A percentile compares a stretch with the other conserved stretches of the same genome.
Evolutionary conservation across 1,140 invertebrate species (phyloP).

Genomic region (Leucophenga varia): DNA sequence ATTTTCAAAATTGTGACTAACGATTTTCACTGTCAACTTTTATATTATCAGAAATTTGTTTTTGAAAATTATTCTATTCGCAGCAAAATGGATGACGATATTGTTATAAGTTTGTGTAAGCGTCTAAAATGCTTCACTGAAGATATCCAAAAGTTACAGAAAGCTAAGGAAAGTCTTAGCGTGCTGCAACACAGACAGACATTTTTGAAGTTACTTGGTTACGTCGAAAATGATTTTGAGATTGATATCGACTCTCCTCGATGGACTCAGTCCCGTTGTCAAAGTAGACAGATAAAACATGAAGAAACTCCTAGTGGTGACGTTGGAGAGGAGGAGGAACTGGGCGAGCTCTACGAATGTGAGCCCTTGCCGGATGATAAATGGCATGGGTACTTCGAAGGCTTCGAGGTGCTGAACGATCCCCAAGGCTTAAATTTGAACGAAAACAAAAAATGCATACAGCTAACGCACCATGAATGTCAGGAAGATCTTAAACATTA

Average conservation of each 20-base stretch:
- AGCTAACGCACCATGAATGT: slow-evolving; percentile 10
- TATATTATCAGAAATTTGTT: no score
- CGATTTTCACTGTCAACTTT: no score
- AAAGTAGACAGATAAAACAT: background rate
- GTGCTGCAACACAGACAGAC: slow-evolving; percentile 22
- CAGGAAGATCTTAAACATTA: slow-evolving; percentile 17
- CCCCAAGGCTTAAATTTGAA: slow-evolving; percentile 14
- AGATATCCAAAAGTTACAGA: slow-evolving; percentile 30
- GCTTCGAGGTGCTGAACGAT: slow-evolving; percentile 29
- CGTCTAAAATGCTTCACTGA: slow-evolving; percentile 26
- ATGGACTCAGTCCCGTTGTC: slow-evolving; percentile 1
- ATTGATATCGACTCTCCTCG: background rate
- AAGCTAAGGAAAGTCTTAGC: slow-evolving; percentile 24
- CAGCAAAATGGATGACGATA: slow-evolving; percentile 1
- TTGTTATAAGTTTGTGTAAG: slow-evolving; percentile 14
- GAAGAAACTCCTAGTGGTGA: background rate
- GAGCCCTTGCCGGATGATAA: slow-evolving; percentile 30
- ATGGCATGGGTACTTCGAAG: slow-evolving; percentile 38
- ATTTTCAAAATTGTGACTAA: no score
- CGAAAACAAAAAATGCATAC: slow-evolving; percentile 36
- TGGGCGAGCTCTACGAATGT: slow-evolving; percentile 11
- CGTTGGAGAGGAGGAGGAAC: background rate
- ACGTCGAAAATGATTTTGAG: slow-evolving; percentile 14
- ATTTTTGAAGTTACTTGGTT: slow-evolving; percentile 23
- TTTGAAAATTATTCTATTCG: no score